Evolutionary conservation across 53 echinoderm and acorn worm species (phyloP).

Genomic region (Arbacia lixula): DNA sequence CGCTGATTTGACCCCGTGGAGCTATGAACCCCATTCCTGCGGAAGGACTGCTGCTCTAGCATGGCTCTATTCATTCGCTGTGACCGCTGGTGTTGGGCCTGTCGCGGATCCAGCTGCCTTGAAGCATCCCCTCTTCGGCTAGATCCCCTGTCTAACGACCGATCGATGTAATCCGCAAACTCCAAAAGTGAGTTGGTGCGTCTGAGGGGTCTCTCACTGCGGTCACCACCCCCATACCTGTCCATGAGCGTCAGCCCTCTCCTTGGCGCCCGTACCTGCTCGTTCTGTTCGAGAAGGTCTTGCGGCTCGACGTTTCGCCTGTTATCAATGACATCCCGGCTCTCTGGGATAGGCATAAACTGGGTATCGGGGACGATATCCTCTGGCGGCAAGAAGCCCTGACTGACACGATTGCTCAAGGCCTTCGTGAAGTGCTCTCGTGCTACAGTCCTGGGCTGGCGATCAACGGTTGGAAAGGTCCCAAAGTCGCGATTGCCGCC

Average conservation of each 20-base stretch:
- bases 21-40: not conserved
- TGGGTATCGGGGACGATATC: slow-evolving; percentile 1
- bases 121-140: not conserved
- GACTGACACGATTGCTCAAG: slow-evolving; percentile 11
- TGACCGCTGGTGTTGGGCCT: not conserved
- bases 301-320: not conserved
- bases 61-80: not conserved
- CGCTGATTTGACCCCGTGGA: too few relatives aligned
- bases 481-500: slow-evolving; percentile 24
- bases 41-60: slow-evolving; percentile 12
- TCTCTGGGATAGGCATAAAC: slow-evolving; percentile 18
- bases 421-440: slow-evolving; percentile 14
- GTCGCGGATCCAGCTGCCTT: not conserved
- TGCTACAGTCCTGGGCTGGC: not conserved
- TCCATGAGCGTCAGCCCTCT: slow-evolving; percentile 16
- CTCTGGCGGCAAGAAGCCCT: slow-evolving; percentile 3
- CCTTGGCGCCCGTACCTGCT: too few relatives aligned
- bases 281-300: not conserved
- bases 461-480: slow-evolving; percentile 11
- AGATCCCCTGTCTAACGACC: not conserved
- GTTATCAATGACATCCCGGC: not conserved
- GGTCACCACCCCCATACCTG: not conserved
- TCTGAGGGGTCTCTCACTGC: not conserved
- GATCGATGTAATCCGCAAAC: not conserved
- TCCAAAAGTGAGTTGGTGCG: slow-evolving; percentile 29